phyloP scores from a whole-genome alignment of 2,797 vertebrate species.

The Sarcoramphus papa region DNA sequence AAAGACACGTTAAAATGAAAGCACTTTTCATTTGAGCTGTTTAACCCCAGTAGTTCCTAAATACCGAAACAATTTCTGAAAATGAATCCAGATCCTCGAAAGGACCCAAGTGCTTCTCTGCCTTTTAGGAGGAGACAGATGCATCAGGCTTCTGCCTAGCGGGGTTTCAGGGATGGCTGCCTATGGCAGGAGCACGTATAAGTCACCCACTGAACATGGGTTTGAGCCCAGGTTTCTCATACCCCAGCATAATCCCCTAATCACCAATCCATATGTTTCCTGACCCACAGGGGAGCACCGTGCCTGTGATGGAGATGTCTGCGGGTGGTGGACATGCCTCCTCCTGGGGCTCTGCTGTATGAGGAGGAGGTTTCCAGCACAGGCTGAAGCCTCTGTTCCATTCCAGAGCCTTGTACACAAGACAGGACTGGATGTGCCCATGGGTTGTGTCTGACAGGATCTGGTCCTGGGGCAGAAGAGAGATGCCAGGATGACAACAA shows the following conservation, averaged over 20 bases:
- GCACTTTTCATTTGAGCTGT: neutral
- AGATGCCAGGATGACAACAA: neutral
- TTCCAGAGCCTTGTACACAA: neutral
- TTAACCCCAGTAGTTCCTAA: neutral
- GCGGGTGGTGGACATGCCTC: neutral
- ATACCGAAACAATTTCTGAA: neutral
- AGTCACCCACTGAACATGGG: neutral
- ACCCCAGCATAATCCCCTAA: neutral
- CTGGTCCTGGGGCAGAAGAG: neutral
- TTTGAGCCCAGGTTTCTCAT: neutral
- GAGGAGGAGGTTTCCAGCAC: neutral
- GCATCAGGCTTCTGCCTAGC: neutral
- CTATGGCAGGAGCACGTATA: neutral
- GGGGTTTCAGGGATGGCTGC: neutral
- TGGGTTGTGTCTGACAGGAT: neutral
- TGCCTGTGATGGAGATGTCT: neutral
- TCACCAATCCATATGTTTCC: fast-evolving
- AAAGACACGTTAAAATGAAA: neutral
- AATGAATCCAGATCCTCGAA: neutral
- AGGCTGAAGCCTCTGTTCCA: neutral
- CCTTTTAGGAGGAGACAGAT: neutral
- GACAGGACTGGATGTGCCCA: neutral
- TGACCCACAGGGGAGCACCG: neutral
- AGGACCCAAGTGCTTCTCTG: neutral
- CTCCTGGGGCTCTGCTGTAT: neutral